Percentiles rank a stretch among this genome's conserved stretches.
Conservation (phyloP, 2,888 invertebrate genomes). For the Ephialtes manifestator region DNA sequence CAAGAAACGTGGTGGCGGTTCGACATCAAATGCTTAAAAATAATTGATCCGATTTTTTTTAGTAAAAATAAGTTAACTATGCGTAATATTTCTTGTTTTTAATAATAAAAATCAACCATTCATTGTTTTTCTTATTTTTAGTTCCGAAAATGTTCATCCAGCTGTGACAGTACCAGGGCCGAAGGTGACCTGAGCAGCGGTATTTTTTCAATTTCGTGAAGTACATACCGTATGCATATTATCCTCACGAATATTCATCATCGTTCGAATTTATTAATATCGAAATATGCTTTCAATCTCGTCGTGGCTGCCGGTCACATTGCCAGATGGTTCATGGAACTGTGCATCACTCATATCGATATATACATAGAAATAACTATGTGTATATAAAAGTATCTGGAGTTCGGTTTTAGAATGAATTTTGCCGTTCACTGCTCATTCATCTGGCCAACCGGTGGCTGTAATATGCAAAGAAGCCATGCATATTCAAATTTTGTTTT, state of each 20-base stretch:
- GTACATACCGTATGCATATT: conserved; percentile 59
- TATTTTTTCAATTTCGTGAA: conserved; percentile 30
- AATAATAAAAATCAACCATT: not conserved
- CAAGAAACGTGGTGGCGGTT: too few relatives aligned
- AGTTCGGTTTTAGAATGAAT: conserved; percentile 38
- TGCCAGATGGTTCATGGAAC: conserved; percentile 55
- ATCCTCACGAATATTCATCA: conserved; percentile 64
- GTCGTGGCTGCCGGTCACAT: conserved; percentile 20
- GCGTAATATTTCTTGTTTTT: too few relatives aligned
- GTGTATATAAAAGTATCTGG: not conserved
- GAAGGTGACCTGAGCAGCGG: not conserved
- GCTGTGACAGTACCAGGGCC: conserved; percentile 7
- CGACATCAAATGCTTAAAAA: too few relatives aligned
- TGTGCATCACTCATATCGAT: conserved; percentile 21
- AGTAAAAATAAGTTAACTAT: too few relatives aligned
- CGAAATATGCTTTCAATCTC: conserved; percentile 57
- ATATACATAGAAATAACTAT: conserved; percentile 15
- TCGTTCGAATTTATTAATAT: conserved; percentile 68
- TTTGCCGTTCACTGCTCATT: conserved; percentile 38
- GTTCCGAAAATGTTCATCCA: conserved; percentile 11
- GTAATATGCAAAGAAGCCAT: conserved; percentile 68
- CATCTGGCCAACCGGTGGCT: conserved; percentile 39
- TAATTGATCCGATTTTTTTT: too few relatives aligned
- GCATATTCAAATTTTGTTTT: conserved; percentile 63
- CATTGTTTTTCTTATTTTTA: not conserved